Conservation (phyloP, 1,140 invertebrate genomes). For the Drosophila subobscura region DNA sequence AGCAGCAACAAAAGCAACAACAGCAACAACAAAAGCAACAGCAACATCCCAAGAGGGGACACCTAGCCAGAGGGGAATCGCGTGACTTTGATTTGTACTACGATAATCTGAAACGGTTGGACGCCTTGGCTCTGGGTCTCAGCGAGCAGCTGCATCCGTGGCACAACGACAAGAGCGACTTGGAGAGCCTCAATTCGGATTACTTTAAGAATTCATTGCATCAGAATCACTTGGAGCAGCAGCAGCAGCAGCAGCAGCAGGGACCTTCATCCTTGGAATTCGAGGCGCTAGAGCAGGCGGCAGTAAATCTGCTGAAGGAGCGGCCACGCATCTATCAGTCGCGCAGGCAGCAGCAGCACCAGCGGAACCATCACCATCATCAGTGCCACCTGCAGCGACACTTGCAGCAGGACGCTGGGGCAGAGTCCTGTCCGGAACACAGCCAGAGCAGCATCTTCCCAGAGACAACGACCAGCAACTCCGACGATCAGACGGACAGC, state of each 20-base stretch:
- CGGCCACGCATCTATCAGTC: conserved; percentile 77
- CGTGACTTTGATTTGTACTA: conserved; percentile 82
- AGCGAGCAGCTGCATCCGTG: conserved; percentile 78
- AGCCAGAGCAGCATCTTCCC: conserved; percentile 80
- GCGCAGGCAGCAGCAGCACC: conserved; percentile 54
- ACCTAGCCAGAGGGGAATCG: conserved; percentile 34
- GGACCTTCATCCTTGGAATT: conserved; percentile 63
- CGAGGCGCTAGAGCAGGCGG: conserved; percentile 67
- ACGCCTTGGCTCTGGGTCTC: conserved; percentile 69
- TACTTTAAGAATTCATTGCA: conserved; percentile 85
- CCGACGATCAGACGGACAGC: conserved; percentile 78
- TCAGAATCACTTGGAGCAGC: conserved; percentile 63
- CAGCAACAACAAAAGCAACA: conserved; percentile 45
- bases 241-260: conserved; percentile 50
- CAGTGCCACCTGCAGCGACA: conserved; percentile 50
- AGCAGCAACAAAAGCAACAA: conserved; percentile 54
- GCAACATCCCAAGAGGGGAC: conserved; percentile 29
- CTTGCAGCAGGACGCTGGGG: conserved; percentile 42
- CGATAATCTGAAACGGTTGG: conserved; percentile 82
- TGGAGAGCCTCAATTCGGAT: conserved; percentile 87
- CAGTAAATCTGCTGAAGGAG: conserved; percentile 59
- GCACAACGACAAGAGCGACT: conserved; percentile 85
- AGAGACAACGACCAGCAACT: conserved; percentile 79
- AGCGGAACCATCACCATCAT: conserved; percentile 29
- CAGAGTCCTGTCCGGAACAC: conserved; percentile 77